Percentiles rank a stretch among this genome's conserved stretches.
These are phyloP conservation scores for Drosophila rellima DNA, from an alignment of 2,888 invertebrate species.

Conservation along the genomic window DNA sequence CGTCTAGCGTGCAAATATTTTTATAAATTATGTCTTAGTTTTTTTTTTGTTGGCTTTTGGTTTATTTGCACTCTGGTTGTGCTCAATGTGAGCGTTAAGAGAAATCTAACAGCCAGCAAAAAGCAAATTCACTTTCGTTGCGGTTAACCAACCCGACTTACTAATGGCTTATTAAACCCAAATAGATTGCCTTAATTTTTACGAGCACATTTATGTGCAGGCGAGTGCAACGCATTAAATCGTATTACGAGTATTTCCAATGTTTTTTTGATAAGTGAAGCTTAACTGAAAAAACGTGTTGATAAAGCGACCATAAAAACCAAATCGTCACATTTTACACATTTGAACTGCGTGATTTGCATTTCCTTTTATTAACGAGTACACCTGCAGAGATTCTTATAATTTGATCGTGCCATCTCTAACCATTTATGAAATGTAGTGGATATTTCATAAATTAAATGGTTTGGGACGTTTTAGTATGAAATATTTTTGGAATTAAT, in stretches of 20 bases:
- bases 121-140: conserved; percentile 76
- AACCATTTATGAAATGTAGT: not conserved
- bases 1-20: conserved; percentile 77
- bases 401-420: not conserved
- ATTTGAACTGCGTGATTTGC: conserved; percentile 27
- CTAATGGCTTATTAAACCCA: conserved; percentile 79
- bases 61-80: conserved; percentile 32
- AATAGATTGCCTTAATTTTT: conserved; percentile 71
- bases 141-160: conserved; percentile 77
- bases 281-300: conserved; percentile 55
- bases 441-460: not conserved
- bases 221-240: conserved; percentile 68
- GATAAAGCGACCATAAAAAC: conserved; percentile 55
- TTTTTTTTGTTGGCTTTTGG: conserved; percentile 13
- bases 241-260: conserved; percentile 38
- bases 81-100: conserved; percentile 44
- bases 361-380: conserved; percentile 14
- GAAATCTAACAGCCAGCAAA: conserved; percentile 61
- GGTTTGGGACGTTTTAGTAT: not conserved
- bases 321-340: conserved; percentile 49
- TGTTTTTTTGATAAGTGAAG: conserved; percentile 34
- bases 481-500: not conserved
- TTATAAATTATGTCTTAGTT: conserved; percentile 51
- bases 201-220: conserved; percentile 63
- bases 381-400: not conserved